Evolutionary conservation across 2,888 invertebrate genomes (phyloP), one percentile per base, ranked within the genome.

Genomic region (Ormyrus rosae): DNA sequence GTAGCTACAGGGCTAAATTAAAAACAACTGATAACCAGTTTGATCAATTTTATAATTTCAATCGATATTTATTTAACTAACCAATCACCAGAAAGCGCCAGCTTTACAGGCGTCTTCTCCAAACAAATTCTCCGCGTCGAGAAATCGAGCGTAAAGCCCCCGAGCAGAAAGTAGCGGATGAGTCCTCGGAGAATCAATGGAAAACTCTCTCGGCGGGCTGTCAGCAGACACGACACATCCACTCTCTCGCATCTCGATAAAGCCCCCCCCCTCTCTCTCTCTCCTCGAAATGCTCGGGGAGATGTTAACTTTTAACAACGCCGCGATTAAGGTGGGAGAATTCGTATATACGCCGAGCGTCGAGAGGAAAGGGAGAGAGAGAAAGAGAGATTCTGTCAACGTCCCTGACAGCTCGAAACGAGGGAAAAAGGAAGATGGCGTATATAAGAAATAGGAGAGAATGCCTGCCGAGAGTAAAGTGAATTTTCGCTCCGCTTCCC

Each of bases 251-350:
- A 34, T 34, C 34, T 34, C 34, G 34, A 34, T 34, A 34, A 34
- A 34, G 34, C 34, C 4, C 34, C 34, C 2, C 1, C 19, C 1
- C 19, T 19, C 34, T 4, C 34, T 34, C 34, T 34, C 50, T 51
- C 13, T 45, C 51, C 61, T 3, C 61, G 7, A 51, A 11, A 60
- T 50, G 45, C 69, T 7, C 58, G 19, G 50, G 51, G 34, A 45
- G 73, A 73, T 64, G 64, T 56, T 64, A 73, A 64, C 73, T 73
- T 73, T 73, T 73, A 73, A 73, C 73, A 64, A 73, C 73, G 45
- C 46, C 13, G 55, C 73, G 73, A 73, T 73, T 73, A 73, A 73
- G 55, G 73, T 45, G 45, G 63, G 55, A 19, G 48, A 48, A 46
- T 48, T 53, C 11, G 55, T 13, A 53, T 10, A 10, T 19, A 55